A percentile compares a stretch with the other conserved stretches of the same genome.
Evolutionary conservation across 2,888 invertebrate genomes (phyloP).

Genomic region (Drosophila ezoana): DNA sequence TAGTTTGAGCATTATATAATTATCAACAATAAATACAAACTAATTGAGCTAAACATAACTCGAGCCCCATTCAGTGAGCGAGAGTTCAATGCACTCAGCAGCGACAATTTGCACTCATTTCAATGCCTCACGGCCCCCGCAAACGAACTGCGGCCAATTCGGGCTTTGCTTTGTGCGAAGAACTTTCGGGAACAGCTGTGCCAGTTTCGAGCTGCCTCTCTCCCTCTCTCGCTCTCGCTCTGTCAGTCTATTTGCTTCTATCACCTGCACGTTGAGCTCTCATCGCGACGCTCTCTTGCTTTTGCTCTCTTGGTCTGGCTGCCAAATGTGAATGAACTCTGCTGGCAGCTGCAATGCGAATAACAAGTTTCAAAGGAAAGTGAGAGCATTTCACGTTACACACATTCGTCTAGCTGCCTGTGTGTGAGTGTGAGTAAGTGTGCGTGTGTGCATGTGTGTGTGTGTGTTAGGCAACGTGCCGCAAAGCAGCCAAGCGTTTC

Average conservation of each 20-base stretch:
- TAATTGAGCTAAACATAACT: constrained; percentile 32
- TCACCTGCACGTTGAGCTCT: constrained; percentile 48
- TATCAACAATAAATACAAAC: constrained; percentile 34
- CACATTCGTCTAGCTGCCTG: constrained; percentile 33
- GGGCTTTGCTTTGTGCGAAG: constrained; percentile 49
- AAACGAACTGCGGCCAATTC: constrained; percentile 44
- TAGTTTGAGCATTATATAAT: constrained; percentile 36
- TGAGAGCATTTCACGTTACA: constrained; percentile 83
- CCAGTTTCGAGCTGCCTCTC: constrained; percentile 40
- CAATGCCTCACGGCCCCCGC: constrained; percentile 58
- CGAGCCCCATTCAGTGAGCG: constrained; percentile 17
- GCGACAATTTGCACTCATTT: constrained; percentile 74
- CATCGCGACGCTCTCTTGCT: constrained; percentile 20
- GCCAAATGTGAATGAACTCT: constrained; percentile 81
- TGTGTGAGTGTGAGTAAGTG: not conserved
- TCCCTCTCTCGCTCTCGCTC: constrained; percentile 16
- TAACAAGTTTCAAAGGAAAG: constrained; percentile 85
- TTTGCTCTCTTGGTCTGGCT: constrained; percentile 48
- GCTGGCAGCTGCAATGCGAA: constrained; percentile 74
- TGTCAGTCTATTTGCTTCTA: constrained; percentile 4
- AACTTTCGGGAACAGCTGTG: constrained; percentile 80
- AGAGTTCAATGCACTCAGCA: constrained; percentile 73
- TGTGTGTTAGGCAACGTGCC: constrained; percentile 46
- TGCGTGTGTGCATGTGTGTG: constrained; percentile 3
- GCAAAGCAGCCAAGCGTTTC: constrained; percentile 39